Conservation (phyloP, 1,140 invertebrate genomes). For the Eriosoma lanigerum region DNA sequence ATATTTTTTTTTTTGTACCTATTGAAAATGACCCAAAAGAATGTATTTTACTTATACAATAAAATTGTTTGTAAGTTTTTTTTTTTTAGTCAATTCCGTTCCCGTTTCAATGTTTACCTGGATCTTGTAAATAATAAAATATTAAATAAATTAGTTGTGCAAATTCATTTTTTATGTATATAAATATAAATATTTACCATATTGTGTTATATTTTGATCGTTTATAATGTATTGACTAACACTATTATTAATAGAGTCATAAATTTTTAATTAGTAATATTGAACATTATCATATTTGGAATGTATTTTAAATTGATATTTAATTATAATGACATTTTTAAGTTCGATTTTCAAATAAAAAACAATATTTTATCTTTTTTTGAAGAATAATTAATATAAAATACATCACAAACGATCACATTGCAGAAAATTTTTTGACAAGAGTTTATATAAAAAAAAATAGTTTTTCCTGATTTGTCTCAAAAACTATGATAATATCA, state of each 20-base stretch:
- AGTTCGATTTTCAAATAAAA: not conserved
- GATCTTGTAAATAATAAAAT: constrained; percentile 28
- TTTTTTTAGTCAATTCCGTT: constrained; percentile 43
- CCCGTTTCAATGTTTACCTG: constrained; percentile 26
- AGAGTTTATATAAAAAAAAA: no score
- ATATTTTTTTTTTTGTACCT: constrained; percentile 21
- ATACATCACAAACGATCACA: no score
- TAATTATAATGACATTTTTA: not conserved
- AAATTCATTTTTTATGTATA: constrained; percentile 42
- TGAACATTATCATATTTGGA: not conserved
- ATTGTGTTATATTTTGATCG: not conserved
- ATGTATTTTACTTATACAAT: constrained; percentile 49
- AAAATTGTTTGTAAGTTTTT: constrained; percentile 44
- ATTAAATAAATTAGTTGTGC: constrained; percentile 34
- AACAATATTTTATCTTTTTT: not conserved
- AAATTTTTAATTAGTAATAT: not conserved
- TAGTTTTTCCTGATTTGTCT: no score
- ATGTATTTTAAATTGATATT: not conserved
- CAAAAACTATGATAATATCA: no score
- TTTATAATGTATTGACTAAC: not conserved
- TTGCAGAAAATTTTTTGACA: no score
- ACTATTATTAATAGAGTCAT: not conserved
- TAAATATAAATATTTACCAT: constrained; percentile 23
- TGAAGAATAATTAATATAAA: no score
- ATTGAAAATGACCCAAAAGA: constrained; percentile 28